Evolutionary conservation across 2,888 invertebrate species (phyloP), one percentile per base, ranked within the genome.

Genomic region (Cerastis rubricosa): DNA sequence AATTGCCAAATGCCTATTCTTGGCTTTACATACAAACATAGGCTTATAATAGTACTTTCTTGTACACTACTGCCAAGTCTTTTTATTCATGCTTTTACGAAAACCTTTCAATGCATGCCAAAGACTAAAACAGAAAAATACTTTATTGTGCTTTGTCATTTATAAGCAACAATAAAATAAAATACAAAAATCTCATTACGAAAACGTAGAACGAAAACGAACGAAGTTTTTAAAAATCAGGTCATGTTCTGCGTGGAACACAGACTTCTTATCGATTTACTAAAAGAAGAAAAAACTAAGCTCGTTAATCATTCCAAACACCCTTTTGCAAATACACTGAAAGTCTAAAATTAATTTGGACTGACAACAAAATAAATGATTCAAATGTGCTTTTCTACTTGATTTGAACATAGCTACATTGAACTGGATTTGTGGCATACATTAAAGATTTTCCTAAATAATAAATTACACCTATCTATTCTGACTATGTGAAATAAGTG

Each of bases 271-370:
- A 87, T 88, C 84, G 87, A 89, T 87, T 84, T 85, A 80, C 76
- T 85, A 81, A 76, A 81, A 85, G 78, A 80, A 84, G 85, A 88
- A 88, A 88, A 86, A 85, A 84, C 49, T 22, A 74, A 69, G 61
- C 71, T 87, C 89, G 85, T 91, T 90, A 87, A 91, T 91, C 90
- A 91, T 89, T 88, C 76, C 74, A 80, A 85, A 88, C 84, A 87
- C 86, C 85, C 87, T 86, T 87, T 84, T 71, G 80, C 82, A 86
- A 89, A 89, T 87, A 89, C 51, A 51, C 22, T 51, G 73, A 51
- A 22, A 81, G 78, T 85, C 54, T 84, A 65, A 87, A 88, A 88
- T 90, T 85, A 86, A 87, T 86, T 87, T 83, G 64, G 70, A 76
- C 81, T 85, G 84, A 80, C 86, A 76, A 72, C 69, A 71, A 85